Conservation (phyloP, 2,888 invertebrate genomes). For the Latrodectus hesperus region DNA sequence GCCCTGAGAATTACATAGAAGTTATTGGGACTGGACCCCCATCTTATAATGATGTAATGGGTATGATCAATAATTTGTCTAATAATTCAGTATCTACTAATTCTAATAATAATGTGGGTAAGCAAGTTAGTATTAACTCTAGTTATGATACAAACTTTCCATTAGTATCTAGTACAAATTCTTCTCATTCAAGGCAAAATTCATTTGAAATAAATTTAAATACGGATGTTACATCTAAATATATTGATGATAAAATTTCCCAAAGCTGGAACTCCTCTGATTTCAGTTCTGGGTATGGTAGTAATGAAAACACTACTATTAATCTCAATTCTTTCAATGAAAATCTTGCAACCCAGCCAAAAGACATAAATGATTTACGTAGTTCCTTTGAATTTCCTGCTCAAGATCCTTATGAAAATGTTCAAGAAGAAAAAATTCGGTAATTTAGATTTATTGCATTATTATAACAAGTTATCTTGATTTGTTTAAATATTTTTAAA, state of each 20-base stretch:
- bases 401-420: slow-evolving; percentile 28
- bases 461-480: neutral
- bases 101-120: neutral
- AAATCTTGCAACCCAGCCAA: slow-evolving; percentile 17
- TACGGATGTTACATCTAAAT: neutral
- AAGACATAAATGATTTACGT: neutral
- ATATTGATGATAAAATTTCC: slow-evolving; percentile 29
- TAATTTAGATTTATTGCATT: slow-evolving; percentile 3
- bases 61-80: slow-evolving; percentile 12
- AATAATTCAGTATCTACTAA: neutral
- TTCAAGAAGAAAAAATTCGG: slow-evolving; percentile 27
- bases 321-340: slow-evolving; percentile 9
- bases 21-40: slow-evolving; percentile 66
- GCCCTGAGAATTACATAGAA: slow-evolving; percentile 74
- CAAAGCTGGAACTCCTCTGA: slow-evolving; percentile 37
- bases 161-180: slow-evolving; percentile 18
- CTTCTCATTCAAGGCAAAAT: slow-evolving; percentile 45
- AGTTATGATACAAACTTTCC: slow-evolving; percentile 8
- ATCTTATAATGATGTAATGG: slow-evolving; percentile 63
- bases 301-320: slow-evolving; percentile 2
- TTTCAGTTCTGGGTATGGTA: slow-evolving; percentile 17
- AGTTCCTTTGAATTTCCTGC: slow-evolving; percentile 2
- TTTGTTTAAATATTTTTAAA: too few relatives aligned
- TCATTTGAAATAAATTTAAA: slow-evolving; percentile 24
- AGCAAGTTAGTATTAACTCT: neutral